Evolutionary conservation across 2,888 invertebrate species (phyloP).

Genomic region (Alcis repandata): DNA sequence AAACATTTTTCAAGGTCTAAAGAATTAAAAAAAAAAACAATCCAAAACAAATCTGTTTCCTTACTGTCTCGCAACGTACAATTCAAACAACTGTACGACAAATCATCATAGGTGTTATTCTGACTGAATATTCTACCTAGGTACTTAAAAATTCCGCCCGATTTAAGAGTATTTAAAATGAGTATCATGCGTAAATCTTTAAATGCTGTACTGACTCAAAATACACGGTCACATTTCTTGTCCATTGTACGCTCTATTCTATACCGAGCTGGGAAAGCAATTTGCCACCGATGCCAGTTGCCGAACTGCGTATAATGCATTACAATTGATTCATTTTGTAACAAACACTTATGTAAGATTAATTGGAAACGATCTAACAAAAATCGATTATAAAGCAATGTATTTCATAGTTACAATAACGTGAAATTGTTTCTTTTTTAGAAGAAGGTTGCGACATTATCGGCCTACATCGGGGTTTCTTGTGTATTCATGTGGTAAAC

Average conservation of each 20-base stretch:
- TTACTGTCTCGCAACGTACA: too few relatives aligned
- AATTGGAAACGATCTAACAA: constrained; percentile 41
- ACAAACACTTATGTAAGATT: constrained; percentile 44
- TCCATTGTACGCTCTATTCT: constrained; percentile 34
- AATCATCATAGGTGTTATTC: too few relatives aligned
- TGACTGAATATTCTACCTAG: not conserved
- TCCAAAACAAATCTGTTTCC: too few relatives aligned
- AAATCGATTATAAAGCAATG: constrained; percentile 36
- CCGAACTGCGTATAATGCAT: constrained; percentile 56
- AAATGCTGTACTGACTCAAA: constrained; percentile 11
- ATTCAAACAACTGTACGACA: too few relatives aligned
- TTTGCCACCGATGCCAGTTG: constrained; percentile 61
- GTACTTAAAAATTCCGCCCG: too few relatives aligned
- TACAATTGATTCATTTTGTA: constrained; percentile 55
- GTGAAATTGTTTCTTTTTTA: constrained; percentile 20
- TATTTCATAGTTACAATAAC: constrained; percentile 22
- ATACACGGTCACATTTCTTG: constrained; percentile 5
- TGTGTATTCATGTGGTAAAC: not conserved
- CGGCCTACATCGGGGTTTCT: not conserved
- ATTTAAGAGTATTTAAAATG: too few relatives aligned
- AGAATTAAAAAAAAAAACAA: too few relatives aligned
- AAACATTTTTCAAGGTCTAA: not conserved
- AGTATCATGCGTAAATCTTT: not conserved
- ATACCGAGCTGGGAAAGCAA: constrained; percentile 66
- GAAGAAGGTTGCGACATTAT: constrained; percentile 12